Evolutionary conservation across 2,888 invertebrate genomes (phyloP), one percentile per base, ranked within the genome.

Genomic region (Catonia carolina): DNA sequence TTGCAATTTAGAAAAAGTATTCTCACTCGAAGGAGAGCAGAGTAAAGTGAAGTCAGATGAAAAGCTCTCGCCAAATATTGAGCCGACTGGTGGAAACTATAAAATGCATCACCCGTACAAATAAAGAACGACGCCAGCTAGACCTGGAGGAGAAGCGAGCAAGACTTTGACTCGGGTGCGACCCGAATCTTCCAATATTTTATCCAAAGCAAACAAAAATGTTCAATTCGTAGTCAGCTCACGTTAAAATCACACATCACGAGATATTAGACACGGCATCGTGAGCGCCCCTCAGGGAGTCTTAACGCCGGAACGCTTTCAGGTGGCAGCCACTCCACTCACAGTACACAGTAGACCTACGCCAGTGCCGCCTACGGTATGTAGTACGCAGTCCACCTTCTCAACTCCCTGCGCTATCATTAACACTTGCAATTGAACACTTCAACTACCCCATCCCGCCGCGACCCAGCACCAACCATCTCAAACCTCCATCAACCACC

Each of bases 191-290:
- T 47, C 47, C 55, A 47, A 47, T 49, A 48, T 50, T 41, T 51
- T 56, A 56, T 56, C 50, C 56, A 51, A 51, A 42, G 50, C 56
- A 56, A 56, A 56, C 56, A 56, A 51, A 56, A 56, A 56, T 50
- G 50, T 50, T 56, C 56, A 31, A 56, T 56, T 51, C 51, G 50
- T 56, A 50, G 50, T 39, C 56, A 33, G 45, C 56, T 56, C 56
- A 56, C 56, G 56, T 56, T 56, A 51, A 56, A 56, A 51, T 56
- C 56, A 56, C 56, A 56, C 56, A 56, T 56, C 56, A 56, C 14
- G 41, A 56, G 56, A 56, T 56, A 56, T 56, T 56, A 56, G 56
- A 56, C 42, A 51, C 56, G 51, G 56, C 42, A 50, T 42, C 23
- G 45, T 22, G 56, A 56, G 51, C 51, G 50, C 56, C 41, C 56